Evolutionary conservation across 2,888 invertebrate species (phyloP).

Genomic region (Ophraella communa): DNA sequence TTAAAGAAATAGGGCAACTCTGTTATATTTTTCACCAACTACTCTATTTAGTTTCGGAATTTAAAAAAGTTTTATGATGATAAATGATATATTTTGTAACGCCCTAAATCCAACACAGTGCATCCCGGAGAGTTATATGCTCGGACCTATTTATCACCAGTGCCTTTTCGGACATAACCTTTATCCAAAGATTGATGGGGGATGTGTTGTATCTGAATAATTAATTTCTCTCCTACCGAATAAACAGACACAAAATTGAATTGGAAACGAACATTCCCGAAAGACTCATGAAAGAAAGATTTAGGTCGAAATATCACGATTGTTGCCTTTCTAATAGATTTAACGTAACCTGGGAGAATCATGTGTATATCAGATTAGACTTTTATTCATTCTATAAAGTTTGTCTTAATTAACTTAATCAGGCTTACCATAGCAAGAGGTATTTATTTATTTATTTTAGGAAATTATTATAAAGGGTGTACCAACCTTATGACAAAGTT

Average conservation of each 20-base stretch:
- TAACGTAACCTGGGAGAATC: background rate
- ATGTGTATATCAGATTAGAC: background rate
- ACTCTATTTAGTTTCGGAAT: background rate
- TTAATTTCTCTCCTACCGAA: constrained; percentile 25
- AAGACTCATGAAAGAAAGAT: constrained; percentile 22
- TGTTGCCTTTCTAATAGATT: constrained; percentile 1
- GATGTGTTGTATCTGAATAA: constrained; percentile 31
- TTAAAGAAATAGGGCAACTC: background rate
- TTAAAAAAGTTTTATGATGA: constrained; percentile 6
- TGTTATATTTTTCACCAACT: background rate
- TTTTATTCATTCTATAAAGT: background rate
- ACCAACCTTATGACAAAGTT: too few relatives aligned
- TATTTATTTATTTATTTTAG: too few relatives aligned
- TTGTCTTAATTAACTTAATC: too few relatives aligned
- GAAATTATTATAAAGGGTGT: too few relatives aligned
- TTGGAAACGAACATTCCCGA: constrained; percentile 23
- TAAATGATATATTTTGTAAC: constrained; percentile 7
- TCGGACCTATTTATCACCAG: constrained; percentile 28
- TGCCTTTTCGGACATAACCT: constrained; percentile 26
- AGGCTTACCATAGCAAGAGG: too few relatives aligned
- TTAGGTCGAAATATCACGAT: constrained; percentile 18
- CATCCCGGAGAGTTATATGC: constrained; percentile 13
- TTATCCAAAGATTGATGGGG: constrained; percentile 30
- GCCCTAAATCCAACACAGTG: constrained; percentile 7
- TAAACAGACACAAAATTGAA: constrained; percentile 27